Evolutionary conservation across 1,140 invertebrate species (phyloP), one percentile per base, ranked within the genome.

Genomic region (Leptinotarsa undecemlineata): DNA sequence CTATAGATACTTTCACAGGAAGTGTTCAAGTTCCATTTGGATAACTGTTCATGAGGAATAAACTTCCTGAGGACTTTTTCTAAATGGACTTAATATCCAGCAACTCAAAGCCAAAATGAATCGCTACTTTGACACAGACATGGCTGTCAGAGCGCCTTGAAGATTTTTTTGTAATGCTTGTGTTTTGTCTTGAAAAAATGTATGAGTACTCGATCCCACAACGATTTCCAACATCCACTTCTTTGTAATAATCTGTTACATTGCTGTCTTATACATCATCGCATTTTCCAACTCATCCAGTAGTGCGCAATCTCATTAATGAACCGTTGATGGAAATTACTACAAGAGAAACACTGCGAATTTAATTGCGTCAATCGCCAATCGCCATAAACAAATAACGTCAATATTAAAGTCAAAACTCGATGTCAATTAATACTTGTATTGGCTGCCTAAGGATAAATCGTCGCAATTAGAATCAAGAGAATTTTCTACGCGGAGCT

Each of bases 351-450:
- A 42, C 8, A 11, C 33, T 42, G 51, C 51, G n/a, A n/a, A 17
- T 57, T 57, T 57, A 57, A 57, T 57, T 57, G 14, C 51, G n/a
- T 57, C 51, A 14, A 57, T 57, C 14, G n/a, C 51, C 51, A 17
- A 19, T n/a, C 51, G 51, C 51, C 15, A 57, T 57, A 57, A n/a
- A 57, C 51, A 57, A 57, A 57, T 57, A 57, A 57, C n/a, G 51
- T 17, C 51, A 57, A 57, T 57, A 57, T 57, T 57, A 57, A 57
- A n/a, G n/a, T 57, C n/a, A 57, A 57, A 57, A 57, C 51, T 57
- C 51, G 14, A n/a, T 57, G 51, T 57, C 51, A 57, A 57, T 57
- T 57, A 57, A 57, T 57, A 57, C n/a, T 19, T 2, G n/a, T 19
- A 57, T 57, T 19, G 51, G n/a, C 51, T n/a, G 33, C 8, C 33